A percentile compares a stretch with the other conserved stretches of the same genome.
Conservation (phyloP, 1,140 invertebrate genomes). For the Holcopasites calliopsidis region DNA sequence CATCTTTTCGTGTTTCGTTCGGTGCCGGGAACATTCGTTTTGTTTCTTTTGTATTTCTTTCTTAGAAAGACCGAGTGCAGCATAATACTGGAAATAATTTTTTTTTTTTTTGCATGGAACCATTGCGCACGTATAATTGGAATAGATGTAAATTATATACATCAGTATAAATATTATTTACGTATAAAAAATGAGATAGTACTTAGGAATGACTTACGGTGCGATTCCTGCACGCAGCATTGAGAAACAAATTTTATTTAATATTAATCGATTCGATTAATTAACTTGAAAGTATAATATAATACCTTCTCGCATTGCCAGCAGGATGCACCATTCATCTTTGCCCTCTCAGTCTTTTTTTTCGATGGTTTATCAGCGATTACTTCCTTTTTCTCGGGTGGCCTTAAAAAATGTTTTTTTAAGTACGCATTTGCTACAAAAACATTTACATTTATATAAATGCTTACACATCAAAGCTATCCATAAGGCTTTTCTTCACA, state of each 20-base stretch:
- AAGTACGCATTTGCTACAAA: neutral
- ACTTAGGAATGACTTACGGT: neutral
- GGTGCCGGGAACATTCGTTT: slow-evolving; percentile 79
- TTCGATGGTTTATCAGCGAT: slow-evolving; percentile 67
- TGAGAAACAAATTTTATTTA: slow-evolving; percentile 4
- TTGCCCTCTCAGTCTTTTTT: slow-evolving; percentile 72
- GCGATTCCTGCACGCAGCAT: neutral
- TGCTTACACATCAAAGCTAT: slow-evolving; percentile 62
- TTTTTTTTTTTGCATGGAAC: neutral
- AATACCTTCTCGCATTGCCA: slow-evolving; percentile 74
- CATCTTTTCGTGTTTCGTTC: slow-evolving; percentile 71
- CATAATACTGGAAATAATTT: slow-evolving; percentile 76
- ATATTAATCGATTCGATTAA: neutral
- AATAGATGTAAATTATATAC: neutral
- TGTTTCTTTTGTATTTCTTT: slow-evolving; percentile 70
- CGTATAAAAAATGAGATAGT: neutral
- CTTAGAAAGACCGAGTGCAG: slow-evolving; percentile 65
- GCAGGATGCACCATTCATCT: slow-evolving; percentile 74
- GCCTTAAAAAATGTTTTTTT: slow-evolving; percentile 45
- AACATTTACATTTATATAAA: slow-evolving; percentile 2
- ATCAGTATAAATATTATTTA: neutral
- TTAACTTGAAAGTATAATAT: slow-evolving; percentile 3
- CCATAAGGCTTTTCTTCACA: slow-evolving; percentile 46
- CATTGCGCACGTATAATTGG: neutral
- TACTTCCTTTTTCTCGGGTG: slow-evolving; percentile 48